Conservation (phyloP, 2,113 vertebrate genomes). For the Mesoclemmys tuberculata region DNA sequence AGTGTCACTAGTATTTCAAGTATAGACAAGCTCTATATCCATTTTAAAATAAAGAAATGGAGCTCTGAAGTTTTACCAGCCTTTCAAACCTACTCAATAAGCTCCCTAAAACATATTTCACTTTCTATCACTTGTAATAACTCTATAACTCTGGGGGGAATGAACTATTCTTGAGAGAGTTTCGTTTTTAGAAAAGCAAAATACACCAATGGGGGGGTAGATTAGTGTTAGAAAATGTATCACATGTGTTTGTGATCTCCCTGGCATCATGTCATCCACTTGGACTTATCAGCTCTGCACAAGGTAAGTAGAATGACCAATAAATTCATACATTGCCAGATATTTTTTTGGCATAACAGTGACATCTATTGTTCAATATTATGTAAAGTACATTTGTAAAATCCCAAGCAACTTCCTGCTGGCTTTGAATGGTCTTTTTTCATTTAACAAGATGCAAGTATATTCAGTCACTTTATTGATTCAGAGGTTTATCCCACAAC, state of each 20-base stretch:
- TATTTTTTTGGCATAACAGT: constrained; percentile 77
- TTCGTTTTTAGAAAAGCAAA: neutral
- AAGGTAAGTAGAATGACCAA: constrained; percentile 53
- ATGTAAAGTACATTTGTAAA: constrained; percentile 52
- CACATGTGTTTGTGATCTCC: neutral
- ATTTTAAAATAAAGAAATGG: neutral
- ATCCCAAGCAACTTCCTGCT: constrained; percentile 23
- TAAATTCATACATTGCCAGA: constrained; percentile 55
- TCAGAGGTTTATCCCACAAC: constrained; percentile 25
- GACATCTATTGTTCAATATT: constrained; percentile 78
- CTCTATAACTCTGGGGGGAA: neutral
- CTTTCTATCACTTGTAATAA: neutral
- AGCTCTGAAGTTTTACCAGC: neutral
- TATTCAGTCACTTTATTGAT: constrained; percentile 32
- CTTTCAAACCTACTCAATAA: neutral
- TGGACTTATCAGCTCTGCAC: constrained; percentile 42
- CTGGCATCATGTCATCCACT: neutral
- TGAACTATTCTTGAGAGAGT: neutral
- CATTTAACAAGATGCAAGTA: neutral
- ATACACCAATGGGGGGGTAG: neutral
- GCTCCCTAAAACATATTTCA: neutral
- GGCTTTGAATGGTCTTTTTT: constrained; percentile 16
- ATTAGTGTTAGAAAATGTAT: neutral
- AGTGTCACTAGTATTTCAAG: neutral
- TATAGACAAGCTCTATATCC: neutral